Conservation (phyloP, 2,797 vertebrate genomes). For the Pseudochirops cupreus region DNA sequence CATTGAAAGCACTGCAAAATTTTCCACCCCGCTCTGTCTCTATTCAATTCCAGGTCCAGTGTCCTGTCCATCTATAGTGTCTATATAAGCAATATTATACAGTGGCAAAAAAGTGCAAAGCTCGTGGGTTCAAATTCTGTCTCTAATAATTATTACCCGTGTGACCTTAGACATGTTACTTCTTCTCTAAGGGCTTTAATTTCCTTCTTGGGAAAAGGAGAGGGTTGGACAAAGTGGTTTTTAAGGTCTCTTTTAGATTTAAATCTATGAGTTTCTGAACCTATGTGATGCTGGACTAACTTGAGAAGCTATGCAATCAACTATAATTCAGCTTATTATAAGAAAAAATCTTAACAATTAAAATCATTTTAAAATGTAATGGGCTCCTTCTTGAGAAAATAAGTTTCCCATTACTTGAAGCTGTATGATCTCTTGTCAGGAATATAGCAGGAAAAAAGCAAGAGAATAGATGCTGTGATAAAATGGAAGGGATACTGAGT, state of each 20-base stretch:
- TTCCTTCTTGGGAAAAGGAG: not conserved
- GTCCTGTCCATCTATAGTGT: not conserved
- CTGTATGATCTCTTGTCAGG: not conserved
- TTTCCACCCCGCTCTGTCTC: not conserved
- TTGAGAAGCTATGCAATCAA: not conserved
- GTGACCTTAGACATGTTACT: not conserved
- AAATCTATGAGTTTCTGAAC: not conserved
- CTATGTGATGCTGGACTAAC: not conserved
- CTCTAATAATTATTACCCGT: not conserved
- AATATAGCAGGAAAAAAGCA: not conserved
- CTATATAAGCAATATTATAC: not conserved
- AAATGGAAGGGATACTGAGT: not conserved
- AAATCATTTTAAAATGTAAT: not conserved
- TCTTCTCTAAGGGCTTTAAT: not conserved
- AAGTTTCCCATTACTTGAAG: not conserved
- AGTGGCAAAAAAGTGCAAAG: not conserved
- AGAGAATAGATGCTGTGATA: not conserved
- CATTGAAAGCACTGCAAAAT: not conserved
- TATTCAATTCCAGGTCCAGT: not conserved
- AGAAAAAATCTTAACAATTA: not conserved
- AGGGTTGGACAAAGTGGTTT: not conserved
- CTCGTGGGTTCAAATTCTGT: not conserved
- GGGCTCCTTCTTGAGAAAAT: not conserved
- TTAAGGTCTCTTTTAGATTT: not conserved
- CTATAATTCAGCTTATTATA: not conserved